Base-by-base conservation (phyloP, 2,888 invertebrate species). In the Luperina testacea region DNA sequence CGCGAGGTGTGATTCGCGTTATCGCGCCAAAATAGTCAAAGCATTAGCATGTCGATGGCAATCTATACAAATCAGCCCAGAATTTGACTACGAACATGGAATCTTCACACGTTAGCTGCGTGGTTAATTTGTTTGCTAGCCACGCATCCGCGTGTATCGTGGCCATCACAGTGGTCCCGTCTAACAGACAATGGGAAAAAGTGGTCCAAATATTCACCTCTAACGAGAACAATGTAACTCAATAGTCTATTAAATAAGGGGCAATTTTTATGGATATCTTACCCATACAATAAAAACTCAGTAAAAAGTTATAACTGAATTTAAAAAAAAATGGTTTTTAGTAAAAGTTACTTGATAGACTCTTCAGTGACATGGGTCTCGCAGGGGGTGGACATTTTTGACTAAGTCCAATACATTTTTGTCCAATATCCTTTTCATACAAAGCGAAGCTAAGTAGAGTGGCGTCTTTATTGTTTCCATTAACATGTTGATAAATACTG, bases 401-500 rank as follows among this genome's bases (percentile, higher is more conserved):
- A 57, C 57, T 57, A 57, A 57, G 9, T 2, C 24, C 57, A 3
- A 20, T 48, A 27, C 3, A 20, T 20, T 27, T 48, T 68, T 68
- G 42, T 1, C 20, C 27, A 68, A 68, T 48, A 27, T 11, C 20
- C 11, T 69, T n/a, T 73, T 53, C 15, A 20, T 45, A 42, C 2
- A 74, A 27, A 75, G 27, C 17, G 0, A 75, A 45, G 32, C 27
- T 72, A 48, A 13, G n/a, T 7, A 7, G 38, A 78, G 5, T 48
- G 45, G 9, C 13, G 4, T 7, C 71, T 77, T 72, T 61, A 64
- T 51, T 72, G 42, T 74, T 74, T 42, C 32, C 27, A 79, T 68
- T 68, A 76, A 32, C 38, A n/a, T 81, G 71, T 80, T 83, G 45
- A 72, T 81, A 84, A 83, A 81, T 71, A 74, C 15, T 51, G 38